phyloP scores from a whole-genome alignment of 2,113 vertebrate species.

The Aythya baeri region DNA sequence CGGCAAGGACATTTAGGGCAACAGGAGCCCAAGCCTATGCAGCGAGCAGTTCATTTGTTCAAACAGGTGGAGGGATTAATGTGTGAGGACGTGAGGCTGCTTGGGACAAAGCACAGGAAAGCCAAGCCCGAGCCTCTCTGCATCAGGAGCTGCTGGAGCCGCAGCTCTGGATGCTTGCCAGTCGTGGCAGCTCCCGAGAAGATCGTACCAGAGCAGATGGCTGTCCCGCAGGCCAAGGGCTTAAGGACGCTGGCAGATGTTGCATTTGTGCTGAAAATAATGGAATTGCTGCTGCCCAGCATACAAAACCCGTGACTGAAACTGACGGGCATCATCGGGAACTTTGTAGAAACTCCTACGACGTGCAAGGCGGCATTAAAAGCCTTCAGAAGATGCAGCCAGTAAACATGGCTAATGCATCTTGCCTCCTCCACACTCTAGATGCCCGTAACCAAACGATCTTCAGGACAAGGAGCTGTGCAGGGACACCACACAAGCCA shows the following conservation, averaged over 20 bases:
- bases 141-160: background rate
- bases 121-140: background rate
- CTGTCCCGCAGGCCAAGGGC: constrained; percentile 11
- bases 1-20: background rate
- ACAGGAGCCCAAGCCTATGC: background rate
- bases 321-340: rapidly evolving
- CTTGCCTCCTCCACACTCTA: background rate
- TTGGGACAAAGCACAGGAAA: rapidly evolving
- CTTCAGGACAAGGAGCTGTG: background rate
- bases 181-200: background rate
- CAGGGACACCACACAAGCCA: background rate
- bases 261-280: constrained; percentile 25
- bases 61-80: background rate
- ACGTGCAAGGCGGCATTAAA: background rate
- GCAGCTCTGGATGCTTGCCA: constrained; percentile 30
- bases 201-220: constrained; percentile 38
- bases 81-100: background rate
- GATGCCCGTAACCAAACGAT: background rate
- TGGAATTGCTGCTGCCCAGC: background rate
- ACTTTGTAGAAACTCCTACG: background rate
- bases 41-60: background rate
- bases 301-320: background rate
- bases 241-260: constrained; percentile 36
- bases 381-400: background rate
- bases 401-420: background rate